A percentile compares a stretch with the other conserved stretches of the same genome.
These are phyloP conservation scores for Oryzias javanicus DNA, from an alignment of 2,113 vertebrate species.

Conservation along the genomic window DNA sequence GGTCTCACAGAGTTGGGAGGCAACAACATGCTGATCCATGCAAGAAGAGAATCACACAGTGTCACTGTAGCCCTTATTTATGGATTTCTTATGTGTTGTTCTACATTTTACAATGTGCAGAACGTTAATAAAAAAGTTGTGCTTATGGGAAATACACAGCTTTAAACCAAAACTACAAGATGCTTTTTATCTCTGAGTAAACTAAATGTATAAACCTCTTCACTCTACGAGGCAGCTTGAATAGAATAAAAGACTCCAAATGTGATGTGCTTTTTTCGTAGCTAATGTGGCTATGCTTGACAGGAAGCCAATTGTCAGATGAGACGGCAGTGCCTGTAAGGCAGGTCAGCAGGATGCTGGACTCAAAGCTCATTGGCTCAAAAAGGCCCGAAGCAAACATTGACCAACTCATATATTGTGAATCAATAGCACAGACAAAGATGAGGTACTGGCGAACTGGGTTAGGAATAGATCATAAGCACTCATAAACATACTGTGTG, in stretches of 20 bases:
- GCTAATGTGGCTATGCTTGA: conserved; percentile 52
- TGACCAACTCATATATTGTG: conserved; percentile 62
- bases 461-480: conserved; percentile 19
- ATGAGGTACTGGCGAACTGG: conserved; percentile 33
- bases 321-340: conserved; percentile 55
- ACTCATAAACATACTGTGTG: not conserved
- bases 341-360: conserved; percentile 60
- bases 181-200: too few species aligned
- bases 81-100: too few species aligned
- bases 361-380: conserved; percentile 46
- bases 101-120: too few species aligned
- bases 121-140: too few species aligned
- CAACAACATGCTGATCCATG: too few species aligned
- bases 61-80: too few species aligned
- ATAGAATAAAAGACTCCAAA: conserved; percentile 23
- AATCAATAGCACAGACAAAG: conserved; percentile 61
- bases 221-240: conserved; percentile 22
- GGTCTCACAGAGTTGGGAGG: too few species aligned
- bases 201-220: conserved; percentile 8
- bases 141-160: too few species aligned
- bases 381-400: conserved; percentile 53
- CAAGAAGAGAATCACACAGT: too few species aligned
- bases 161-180: too few species aligned
- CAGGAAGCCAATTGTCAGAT: conserved; percentile 59
- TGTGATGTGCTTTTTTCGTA: conserved; percentile 40